These are phyloP conservation scores for Leptinotarsa texana DNA, from an alignment of 1,140 invertebrate genomes.

Conservation along the genomic window DNA sequence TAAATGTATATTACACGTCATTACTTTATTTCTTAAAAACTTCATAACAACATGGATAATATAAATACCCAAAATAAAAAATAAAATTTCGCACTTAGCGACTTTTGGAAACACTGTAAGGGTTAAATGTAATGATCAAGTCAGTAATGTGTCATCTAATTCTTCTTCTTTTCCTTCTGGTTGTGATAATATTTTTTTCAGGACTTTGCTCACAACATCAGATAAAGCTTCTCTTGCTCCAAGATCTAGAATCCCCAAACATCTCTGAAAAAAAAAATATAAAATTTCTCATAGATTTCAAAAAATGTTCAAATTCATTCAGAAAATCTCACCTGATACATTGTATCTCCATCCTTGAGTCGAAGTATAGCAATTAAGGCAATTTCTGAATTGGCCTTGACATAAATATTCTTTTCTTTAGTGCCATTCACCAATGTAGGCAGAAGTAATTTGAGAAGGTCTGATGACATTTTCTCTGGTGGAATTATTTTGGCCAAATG, in stretches of 20 bases:
- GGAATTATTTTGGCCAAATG: conserved; percentile 68
- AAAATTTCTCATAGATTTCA: neutral
- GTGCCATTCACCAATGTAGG: conserved; percentile 95
- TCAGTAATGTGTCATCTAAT: conserved; percentile 87
- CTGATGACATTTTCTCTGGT: conserved; percentile 66
- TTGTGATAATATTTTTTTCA: conserved; percentile 73
- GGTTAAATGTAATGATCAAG: conserved; percentile 58
- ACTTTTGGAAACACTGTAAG: neutral
- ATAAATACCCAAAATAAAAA: conserved; percentile 11
- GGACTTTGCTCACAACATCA: conserved; percentile 85
- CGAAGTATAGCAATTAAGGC: conserved; percentile 84
- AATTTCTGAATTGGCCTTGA: conserved; percentile 90
- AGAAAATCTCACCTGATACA: conserved; percentile 67
- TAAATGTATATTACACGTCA: neutral
- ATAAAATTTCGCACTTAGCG: too few species aligned
- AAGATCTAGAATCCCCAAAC: conserved; percentile 75
- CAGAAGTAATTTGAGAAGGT: conserved; percentile 77
- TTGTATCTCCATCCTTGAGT: conserved; percentile 74
- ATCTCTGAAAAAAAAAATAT: conserved; percentile 64
- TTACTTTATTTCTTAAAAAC: conserved; percentile 14
- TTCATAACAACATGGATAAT: conserved; percentile 13
- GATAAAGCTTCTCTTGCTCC: conserved; percentile 85
- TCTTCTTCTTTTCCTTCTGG: conserved; percentile 85
- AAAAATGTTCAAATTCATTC: conserved; percentile 18
- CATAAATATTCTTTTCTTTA: conserved; percentile 95